Conservation (phyloP, 2,113 vertebrate genomes). For the Dendropsophus ebraccatus region DNA sequence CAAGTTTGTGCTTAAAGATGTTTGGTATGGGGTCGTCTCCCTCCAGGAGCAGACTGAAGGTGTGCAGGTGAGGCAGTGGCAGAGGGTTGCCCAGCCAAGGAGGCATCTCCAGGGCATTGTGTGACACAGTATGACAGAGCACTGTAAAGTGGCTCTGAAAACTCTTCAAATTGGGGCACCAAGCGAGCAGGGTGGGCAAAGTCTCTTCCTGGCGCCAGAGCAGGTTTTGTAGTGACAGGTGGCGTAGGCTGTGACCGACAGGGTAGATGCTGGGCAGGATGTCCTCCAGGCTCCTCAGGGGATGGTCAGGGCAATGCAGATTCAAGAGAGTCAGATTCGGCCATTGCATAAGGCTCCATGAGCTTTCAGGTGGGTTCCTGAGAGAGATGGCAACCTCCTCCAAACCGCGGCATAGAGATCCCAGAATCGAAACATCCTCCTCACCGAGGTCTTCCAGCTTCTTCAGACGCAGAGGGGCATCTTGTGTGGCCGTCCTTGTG, state of each 20-base stretch:
- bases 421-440: background rate
- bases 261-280: background rate
- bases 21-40: rapidly evolving
- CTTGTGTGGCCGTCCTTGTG: background rate
- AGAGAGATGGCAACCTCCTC: slow-evolving; percentile 51
- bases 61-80: slow-evolving; percentile 55
- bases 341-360: slow-evolving; percentile 58
- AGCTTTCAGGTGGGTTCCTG: rapidly evolving
- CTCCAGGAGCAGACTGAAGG: slow-evolving; percentile 61
- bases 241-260: slow-evolving; percentile 48
- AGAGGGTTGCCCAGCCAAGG: slow-evolving; percentile 27
- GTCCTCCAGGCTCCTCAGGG: slow-evolving; percentile 46
- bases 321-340: slow-evolving; percentile 39
- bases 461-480: slow-evolving; percentile 57
- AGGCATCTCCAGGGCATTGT: rapidly evolving
- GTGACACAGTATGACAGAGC: rapidly evolving
- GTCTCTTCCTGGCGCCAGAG: background rate
- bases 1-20: background rate
- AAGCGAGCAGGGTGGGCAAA: slow-evolving; percentile 9
- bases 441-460: slow-evolving; percentile 62
- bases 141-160: slow-evolving; percentile 32
- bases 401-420: background rate
- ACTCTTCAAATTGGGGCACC: slow-evolving; percentile 57
- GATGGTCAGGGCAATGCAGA: background rate
- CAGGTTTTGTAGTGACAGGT: slow-evolving; percentile 66